Evolutionary conservation across 2,113 vertebrate species (phyloP).

Genomic region (Brienomyrus longianalis): DNA sequence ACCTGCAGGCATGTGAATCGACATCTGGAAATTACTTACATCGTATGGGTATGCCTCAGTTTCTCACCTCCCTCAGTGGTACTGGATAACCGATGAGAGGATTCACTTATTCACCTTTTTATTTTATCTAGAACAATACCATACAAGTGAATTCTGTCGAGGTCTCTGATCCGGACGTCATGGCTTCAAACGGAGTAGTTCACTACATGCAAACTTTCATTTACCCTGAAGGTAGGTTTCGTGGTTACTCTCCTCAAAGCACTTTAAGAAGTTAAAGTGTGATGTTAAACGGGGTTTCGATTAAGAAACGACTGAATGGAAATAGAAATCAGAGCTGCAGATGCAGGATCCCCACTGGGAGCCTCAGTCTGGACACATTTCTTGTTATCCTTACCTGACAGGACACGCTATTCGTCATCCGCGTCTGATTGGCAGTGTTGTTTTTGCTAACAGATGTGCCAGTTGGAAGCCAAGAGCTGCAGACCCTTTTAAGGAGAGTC

Average conservation of each 20-base stretch:
- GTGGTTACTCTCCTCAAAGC: neutral
- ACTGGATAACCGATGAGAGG: neutral
- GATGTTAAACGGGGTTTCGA: neutral
- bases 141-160: constrained; percentile 75
- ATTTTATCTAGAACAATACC: constrained; percentile 66
- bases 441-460: constrained; percentile 64
- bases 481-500: constrained; percentile 74
- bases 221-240: constrained; percentile 73
- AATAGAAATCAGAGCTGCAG: neutral
- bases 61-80: neutral
- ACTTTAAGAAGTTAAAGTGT: neutral
- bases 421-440: constrained; percentile 19
- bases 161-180: constrained; percentile 73
- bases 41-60: neutral
- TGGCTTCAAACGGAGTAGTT: constrained; percentile 90
- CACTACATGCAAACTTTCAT: constrained; percentile 80
- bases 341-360: too few relatives aligned
- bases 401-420: neutral
- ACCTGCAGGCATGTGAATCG: neutral
- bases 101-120: constrained; percentile 21
- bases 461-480: constrained; percentile 77
- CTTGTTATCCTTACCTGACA: neutral
- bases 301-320: neutral
- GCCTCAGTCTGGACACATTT: neutral
- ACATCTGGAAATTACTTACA: neutral